Conservation (phyloP, 2,888 invertebrate genomes). For the Ochropleura plecta region DNA sequence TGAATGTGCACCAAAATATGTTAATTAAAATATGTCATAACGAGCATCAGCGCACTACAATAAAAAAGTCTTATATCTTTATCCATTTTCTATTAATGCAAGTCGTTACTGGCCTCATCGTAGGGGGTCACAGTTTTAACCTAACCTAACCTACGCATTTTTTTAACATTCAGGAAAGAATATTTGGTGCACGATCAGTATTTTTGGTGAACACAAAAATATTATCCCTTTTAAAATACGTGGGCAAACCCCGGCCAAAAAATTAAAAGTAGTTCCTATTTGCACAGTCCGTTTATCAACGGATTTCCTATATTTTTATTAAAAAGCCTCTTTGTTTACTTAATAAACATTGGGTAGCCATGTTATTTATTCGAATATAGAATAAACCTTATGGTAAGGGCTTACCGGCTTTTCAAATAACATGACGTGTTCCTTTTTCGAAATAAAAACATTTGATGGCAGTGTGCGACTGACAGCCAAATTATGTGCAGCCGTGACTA, state of each 20-base stretch:
- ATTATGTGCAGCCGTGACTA: constrained; percentile 38
- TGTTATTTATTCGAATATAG: constrained; percentile 8
- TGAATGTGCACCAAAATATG: too few relatives aligned
- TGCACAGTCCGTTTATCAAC: neutral
- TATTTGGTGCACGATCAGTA: too few relatives aligned
- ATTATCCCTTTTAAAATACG: too few relatives aligned
- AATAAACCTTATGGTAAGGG: constrained; percentile 31
- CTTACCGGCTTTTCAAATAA: constrained; percentile 19
- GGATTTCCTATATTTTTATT: constrained; percentile 5
- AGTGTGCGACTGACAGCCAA: constrained; percentile 36
- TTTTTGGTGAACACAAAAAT: too few relatives aligned
- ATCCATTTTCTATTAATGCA: too few relatives aligned
- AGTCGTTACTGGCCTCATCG: too few relatives aligned
- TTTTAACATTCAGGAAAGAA: too few relatives aligned
- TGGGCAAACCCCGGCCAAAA: neutral
- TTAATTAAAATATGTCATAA: too few relatives aligned
- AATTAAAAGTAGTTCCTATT: neutral
- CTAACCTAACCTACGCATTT: too few relatives aligned
- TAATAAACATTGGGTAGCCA: constrained; percentile 16
- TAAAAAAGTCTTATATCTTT: neutral
- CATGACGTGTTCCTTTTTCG: constrained; percentile 34
- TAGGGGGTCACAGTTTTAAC: too few relatives aligned
- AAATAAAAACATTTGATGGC: constrained; percentile 47
- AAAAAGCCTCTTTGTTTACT: constrained; percentile 37
- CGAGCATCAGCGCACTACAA: too few relatives aligned